These are phyloP conservation scores for Drosophila paramelanica DNA, from an alignment of 2,888 invertebrate genomes.

Conservation along the genomic window DNA sequence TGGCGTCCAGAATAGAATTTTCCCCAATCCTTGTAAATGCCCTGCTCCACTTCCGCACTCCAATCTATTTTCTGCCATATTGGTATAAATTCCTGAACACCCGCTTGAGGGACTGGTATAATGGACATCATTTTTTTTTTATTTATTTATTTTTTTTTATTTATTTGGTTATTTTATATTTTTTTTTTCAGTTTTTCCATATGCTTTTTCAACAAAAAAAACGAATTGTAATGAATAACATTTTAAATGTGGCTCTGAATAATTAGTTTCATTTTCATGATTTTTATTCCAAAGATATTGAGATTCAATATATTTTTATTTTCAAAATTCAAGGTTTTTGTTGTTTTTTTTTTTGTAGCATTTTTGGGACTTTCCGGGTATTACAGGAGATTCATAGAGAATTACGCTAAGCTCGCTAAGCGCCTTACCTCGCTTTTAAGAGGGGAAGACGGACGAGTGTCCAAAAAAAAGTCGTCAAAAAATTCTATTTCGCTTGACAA, in stretches of 20 bases:
- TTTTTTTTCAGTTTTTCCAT: conserved; percentile 8
- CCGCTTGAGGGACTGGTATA: conserved; percentile 18
- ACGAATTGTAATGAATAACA: background rate
- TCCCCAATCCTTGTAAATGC: conserved; percentile 83
- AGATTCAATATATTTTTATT: background rate
- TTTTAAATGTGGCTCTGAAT: too few relatives aligned
- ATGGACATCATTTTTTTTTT: conserved; percentile 34
- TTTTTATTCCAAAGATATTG: background rate
- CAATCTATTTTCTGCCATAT: conserved; percentile 77
- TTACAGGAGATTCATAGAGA: conserved; percentile 9
- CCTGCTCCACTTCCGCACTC: conserved; percentile 75
- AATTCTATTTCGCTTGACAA: background rate
- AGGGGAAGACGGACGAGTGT: conserved; percentile 18
- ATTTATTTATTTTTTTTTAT: background rate
- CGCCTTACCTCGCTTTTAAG: conserved; percentile 10
- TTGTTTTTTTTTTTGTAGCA: too few relatives aligned
- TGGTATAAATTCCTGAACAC: conserved; percentile 33
- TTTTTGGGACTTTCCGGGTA: conserved; percentile 4
- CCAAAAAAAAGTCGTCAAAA: conserved; percentile 12
- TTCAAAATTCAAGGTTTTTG: too few relatives aligned
- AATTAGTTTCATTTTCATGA: too few relatives aligned
- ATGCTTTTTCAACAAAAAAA: conserved; percentile 5
- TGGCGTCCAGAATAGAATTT: conserved; percentile 77
- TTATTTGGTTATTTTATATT: conserved; percentile 5
- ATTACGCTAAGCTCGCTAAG: conserved; percentile 20